A percentile compares a stretch with the other conserved stretches of the same genome.
Evolutionary conservation across 2,888 invertebrate genomes (phyloP).

Genomic region (Ariolimax columbianus): DNA sequence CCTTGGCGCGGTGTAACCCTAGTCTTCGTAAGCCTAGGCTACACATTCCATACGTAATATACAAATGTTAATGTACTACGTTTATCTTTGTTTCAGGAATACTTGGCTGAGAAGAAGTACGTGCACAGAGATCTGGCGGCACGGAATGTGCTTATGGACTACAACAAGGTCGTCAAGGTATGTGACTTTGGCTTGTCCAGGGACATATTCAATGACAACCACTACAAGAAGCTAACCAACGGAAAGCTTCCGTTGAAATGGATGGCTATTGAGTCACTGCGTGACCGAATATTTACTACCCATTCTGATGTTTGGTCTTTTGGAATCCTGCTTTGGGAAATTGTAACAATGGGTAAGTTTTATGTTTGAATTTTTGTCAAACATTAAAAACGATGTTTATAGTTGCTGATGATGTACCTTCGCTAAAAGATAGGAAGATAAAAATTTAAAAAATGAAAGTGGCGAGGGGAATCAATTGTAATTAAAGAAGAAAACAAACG

Average conservation of each 20-base stretch:
- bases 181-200: slow-evolving; percentile 94
- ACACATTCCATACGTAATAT: too few species aligned
- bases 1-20: too few species aligned
- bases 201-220: slow-evolving; percentile 90
- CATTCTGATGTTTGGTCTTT: slow-evolving; percentile 93
- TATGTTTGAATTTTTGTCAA: too few species aligned
- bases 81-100: slow-evolving; percentile 83
- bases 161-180: slow-evolving; percentile 85
- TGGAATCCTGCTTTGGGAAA: slow-evolving; percentile 92
- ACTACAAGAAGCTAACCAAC: slow-evolving; percentile 85
- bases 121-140: slow-evolving; percentile 93
- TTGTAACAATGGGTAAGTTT: slow-evolving; percentile 86
- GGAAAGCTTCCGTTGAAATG: slow-evolving; percentile 77
- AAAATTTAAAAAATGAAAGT: too few species aligned
- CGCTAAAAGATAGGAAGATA: too few species aligned
- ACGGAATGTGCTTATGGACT: slow-evolving; percentile 85
- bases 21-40: too few species aligned
- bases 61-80: too few species aligned
- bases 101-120: slow-evolving; percentile 88
- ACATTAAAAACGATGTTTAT: too few species aligned
- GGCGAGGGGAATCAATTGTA: too few species aligned
- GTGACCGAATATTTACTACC: slow-evolving; percentile 87
- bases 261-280: slow-evolving; percentile 78
- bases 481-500: too few species aligned
- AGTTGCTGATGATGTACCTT: neutral